These are phyloP conservation scores for Spongilla lacustris DNA, from an alignment of 37 sponge, comb jelly and placozoan genomes.

Conservation along the genomic window DNA sequence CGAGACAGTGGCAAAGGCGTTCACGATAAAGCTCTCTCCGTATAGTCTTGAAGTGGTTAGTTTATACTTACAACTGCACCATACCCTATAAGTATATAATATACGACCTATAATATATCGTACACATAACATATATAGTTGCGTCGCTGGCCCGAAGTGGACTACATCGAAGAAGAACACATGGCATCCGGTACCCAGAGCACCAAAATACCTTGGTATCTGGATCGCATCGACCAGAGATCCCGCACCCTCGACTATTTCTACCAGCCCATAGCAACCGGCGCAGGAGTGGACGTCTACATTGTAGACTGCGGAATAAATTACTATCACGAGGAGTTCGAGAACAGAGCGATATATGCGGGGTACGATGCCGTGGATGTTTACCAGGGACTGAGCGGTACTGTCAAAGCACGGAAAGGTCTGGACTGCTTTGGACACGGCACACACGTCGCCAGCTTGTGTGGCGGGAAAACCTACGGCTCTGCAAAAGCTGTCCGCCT, in stretches of 20 bases:
- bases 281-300: conserved; percentile 80
- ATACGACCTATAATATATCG: too few species aligned
- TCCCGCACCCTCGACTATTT: conserved; percentile 32
- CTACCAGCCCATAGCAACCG: conserved; percentile 61
- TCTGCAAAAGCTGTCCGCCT: conserved; percentile 56
- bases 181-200: conserved; percentile 37
- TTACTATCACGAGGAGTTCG: conserved; percentile 64
- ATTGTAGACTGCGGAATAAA: conserved; percentile 71
- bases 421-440: conserved; percentile 83
- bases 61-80: too few species aligned
- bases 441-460: conserved; percentile 74
- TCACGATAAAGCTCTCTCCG: conserved; percentile 48
- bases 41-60: conserved; percentile 38
- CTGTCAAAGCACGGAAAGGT: neutral
- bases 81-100: too few species aligned
- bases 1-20: conserved; percentile 35
- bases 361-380: conserved; percentile 51
- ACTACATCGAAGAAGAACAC: conserved; percentile 58
- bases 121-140: conserved; percentile 2
- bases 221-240: conserved; percentile 74
- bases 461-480: conserved; percentile 74
- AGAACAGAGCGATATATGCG: conserved; percentile 34
- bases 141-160: conserved; percentile 44
- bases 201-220: conserved; percentile 38
- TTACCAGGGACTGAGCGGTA: neutral